A percentile compares a stretch with the other conserved stretches of the same genome.
Evolutionary conservation across 2,888 invertebrate species (phyloP).

Genomic region (Formica aserva): DNA sequence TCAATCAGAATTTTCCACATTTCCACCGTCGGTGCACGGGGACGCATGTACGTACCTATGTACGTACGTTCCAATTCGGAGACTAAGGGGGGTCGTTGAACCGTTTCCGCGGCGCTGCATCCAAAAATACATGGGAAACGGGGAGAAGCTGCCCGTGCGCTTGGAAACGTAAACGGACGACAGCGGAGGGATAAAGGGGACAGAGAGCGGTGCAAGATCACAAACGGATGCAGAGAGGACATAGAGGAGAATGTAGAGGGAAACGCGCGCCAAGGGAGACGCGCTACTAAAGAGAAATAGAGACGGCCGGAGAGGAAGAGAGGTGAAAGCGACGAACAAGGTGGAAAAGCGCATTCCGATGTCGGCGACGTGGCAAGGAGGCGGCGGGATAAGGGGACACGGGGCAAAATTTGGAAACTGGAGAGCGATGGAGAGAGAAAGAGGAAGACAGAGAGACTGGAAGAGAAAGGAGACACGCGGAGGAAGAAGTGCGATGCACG

Average conservation of each 20-base stretch:
- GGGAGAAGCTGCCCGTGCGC: conserved; percentile 60
- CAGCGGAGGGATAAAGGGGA: conserved; percentile 29
- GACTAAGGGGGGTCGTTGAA: conserved; percentile 72
- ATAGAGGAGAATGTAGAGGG: conserved; percentile 3
- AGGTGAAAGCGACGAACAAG: conserved; percentile 8
- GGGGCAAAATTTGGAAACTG: conserved; percentile 38
- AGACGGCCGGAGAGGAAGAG: background rate
- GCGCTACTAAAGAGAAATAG: conserved; percentile 16
- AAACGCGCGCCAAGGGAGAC: conserved; percentile 37
- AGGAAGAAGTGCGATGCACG: conserved; percentile 61
- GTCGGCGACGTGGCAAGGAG: conserved; percentile 25
- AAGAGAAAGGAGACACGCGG: conserved; percentile 8
- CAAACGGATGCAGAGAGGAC: background rate
- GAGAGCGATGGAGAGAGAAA: background rate
- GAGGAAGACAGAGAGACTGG: background rate
- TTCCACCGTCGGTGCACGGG: conserved; percentile 43
- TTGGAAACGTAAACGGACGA: conserved; percentile 68
- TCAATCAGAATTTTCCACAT: conserved; percentile 73
- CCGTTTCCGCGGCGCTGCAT: conserved; percentile 65
- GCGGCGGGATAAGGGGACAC: background rate
- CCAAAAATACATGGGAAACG: conserved; percentile 74
- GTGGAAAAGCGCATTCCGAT: conserved; percentile 44
- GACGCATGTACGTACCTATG: conserved; percentile 7
- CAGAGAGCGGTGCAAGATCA: conserved; percentile 30
- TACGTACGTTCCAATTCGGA: conserved; percentile 61